Evolutionary conservation across 2,888 invertebrate genomes (phyloP).

Genomic region (Pinctada fucata): DNA sequence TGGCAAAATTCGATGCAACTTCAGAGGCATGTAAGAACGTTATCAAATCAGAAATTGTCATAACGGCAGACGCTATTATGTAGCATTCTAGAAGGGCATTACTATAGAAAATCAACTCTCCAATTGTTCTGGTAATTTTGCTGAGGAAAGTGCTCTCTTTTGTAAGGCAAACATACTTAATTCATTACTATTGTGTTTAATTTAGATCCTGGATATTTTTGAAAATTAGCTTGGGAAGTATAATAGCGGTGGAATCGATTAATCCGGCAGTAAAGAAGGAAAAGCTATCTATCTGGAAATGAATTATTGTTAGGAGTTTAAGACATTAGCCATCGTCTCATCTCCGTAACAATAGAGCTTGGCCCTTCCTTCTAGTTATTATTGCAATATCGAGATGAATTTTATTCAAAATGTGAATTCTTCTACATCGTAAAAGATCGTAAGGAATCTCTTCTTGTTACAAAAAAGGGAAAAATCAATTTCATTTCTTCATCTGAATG

Average conservation of each 20-base stretch:
- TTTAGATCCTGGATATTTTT: conserved; percentile 38
- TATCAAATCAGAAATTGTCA: neutral
- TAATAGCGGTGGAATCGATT: no score
- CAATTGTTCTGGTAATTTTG: conserved; percentile 18
- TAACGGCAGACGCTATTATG: neutral
- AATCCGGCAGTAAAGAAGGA: conserved; percentile 9
- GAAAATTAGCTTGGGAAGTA: conserved; percentile 32
- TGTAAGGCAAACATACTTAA: conserved; percentile 32
- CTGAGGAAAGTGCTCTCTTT: conserved; percentile 15
- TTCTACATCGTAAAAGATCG: neutral
- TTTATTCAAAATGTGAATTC: conserved; percentile 27
- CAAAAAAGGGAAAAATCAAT: conserved; percentile 30
- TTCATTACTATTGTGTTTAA: conserved; percentile 40
- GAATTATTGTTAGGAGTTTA: conserved; percentile 14
- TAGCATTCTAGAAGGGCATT: neutral
- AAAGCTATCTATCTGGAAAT: conserved; percentile 5
- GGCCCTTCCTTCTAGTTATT: conserved; percentile 25
- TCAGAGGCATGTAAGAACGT: neutral
- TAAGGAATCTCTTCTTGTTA: neutral
- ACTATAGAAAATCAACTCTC: conserved; percentile 14
- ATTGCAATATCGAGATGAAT: conserved; percentile 35
- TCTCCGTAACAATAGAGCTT: conserved; percentile 34
- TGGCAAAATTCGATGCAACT: neutral
- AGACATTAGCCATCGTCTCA: conserved; percentile 29
- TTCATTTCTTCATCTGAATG: conserved; percentile 24